Conservation (phyloP, 2,797 vertebrate species). For the Danio kyathit region DNA sequence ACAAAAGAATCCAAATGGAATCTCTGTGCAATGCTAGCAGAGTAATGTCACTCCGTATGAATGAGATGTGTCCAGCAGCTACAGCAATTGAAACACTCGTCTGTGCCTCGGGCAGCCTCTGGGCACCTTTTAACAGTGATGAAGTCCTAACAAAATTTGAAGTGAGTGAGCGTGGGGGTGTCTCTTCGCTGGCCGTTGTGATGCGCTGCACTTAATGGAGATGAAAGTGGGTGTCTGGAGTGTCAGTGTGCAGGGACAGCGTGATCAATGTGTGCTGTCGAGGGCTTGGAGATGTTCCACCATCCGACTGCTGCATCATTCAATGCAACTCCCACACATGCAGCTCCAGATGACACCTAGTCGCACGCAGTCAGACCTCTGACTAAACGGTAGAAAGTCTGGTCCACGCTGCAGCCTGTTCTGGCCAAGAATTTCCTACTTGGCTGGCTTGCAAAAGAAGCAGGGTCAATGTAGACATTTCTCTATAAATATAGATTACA, state of each 20-base stretch:
- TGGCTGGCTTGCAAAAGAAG: background rate
- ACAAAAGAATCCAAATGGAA: background rate
- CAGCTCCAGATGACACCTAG: background rate
- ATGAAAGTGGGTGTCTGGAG: slow-evolving; percentile 52
- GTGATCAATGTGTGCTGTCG: slow-evolving; percentile 68
- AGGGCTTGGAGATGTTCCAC: slow-evolving; percentile 50
- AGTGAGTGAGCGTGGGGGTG: slow-evolving; percentile 38
- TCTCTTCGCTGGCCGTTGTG: slow-evolving; percentile 40
- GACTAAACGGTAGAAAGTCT: slow-evolving; percentile 2
- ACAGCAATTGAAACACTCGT: slow-evolving; percentile 26
- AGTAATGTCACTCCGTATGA: slow-evolving; percentile 58
- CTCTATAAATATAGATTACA: slow-evolving; percentile 10
- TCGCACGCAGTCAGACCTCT: background rate
- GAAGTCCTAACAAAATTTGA: slow-evolving; percentile 27
- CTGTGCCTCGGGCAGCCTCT: slow-evolving; percentile 36
- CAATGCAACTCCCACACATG: slow-evolving; percentile 35
- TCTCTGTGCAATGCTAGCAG: slow-evolving; percentile 12
- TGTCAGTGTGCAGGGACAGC: slow-evolving; percentile 66
- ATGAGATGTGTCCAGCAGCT: slow-evolving; percentile 56
- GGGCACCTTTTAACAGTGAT: slow-evolving; percentile 39
- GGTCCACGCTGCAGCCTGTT: background rate
- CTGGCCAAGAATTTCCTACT: background rate
- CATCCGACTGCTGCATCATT: slow-evolving; percentile 54
- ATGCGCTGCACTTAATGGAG: slow-evolving; percentile 47
- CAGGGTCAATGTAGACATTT: background rate